Base-by-base conservation (phyloP, 30 jellyfish, hydroid and myxozoan species). In the Catostylus mosaicus region DNA sequence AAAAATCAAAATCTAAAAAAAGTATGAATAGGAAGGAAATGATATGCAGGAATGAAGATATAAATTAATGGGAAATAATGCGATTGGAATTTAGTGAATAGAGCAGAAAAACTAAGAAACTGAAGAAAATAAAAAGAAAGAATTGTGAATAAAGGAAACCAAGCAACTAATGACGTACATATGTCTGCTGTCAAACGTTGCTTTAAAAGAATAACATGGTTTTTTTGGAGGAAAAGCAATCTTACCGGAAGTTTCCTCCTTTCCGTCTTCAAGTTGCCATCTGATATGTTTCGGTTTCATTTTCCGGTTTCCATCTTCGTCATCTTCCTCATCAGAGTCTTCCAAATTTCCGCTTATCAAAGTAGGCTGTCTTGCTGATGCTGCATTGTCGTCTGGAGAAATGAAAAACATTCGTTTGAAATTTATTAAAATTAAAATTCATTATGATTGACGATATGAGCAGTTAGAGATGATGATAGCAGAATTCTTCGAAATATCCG, bases 241-340 rank as follows among this genome's bases (percentile, higher is more conserved):
- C n/a, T 0, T 47, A 75, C 97, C 97, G 35, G 85, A 68, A 24
- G 87, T 62, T 52, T 80, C 94, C 1, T 90, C 96, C 30, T 78
- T 77, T 10, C 80, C 87, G 12, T 70, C 99, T 73, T 94, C 99
- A 88, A 94, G 79, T 69, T 94, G 96, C 99, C 99, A 94, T 61
- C 97, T 71, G 26, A 94, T 94, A 85, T 94, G 99, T 78, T 94
- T 94, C 30, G 96, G 96, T 48, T 87, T 94, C 87, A 72, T 63
- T 59, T 73, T 74, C 57, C 96, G 67, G 60, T 75, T 37, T 24
- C 94, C 97, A 2, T 75, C 94, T 45, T 83, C 97, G 48, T 81
- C 97, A 33, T 81, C 91, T 10, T 77, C 90, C 5, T 86, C 97
- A 9, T 81, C 94, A 30, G 91, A 36, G 38, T 94, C 96, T 69